These are phyloP conservation scores for Lycocerus yunnanus DNA, from an alignment of 2,888 invertebrate species.

Conservation along the genomic window DNA sequence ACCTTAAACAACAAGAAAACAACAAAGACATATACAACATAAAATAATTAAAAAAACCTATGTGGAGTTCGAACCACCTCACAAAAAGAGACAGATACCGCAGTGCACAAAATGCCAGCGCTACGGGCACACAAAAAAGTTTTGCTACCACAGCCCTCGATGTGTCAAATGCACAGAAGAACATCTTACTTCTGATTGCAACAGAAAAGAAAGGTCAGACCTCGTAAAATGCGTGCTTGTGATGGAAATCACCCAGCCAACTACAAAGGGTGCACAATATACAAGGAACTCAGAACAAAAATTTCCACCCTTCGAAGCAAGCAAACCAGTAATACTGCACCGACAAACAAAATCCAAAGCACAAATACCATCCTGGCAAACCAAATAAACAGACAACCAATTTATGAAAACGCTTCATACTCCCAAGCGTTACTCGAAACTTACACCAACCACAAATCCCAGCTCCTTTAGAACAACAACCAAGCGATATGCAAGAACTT, in stretches of 20 bases:
- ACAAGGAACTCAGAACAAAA: not conserved
- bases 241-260: constrained; percentile 17
- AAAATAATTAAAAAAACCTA: not conserved
- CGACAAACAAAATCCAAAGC: no score
- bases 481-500: not conserved
- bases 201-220: not conserved
- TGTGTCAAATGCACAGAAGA: constrained; percentile 32
- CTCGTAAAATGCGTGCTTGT: constrained; percentile 10
- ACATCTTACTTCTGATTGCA: constrained; percentile 17
- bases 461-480: not conserved
- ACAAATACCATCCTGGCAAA: not conserved
- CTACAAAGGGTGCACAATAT: constrained; percentile 8
- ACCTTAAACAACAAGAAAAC: constrained; percentile 6
- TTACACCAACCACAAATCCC: not conserved
- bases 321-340: no score
- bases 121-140: constrained; percentile 35
- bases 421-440: not conserved
- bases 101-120: constrained; percentile 33
- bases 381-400: not conserved
- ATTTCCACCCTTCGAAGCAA: not conserved
- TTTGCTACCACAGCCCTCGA: constrained; percentile 23
- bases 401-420: not conserved
- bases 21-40: constrained; percentile 16
- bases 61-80: constrained; percentile 17
- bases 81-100: constrained; percentile 16